A percentile compares a stretch with the other conserved stretches of the same genome.
Conservation (phyloP, 37 sponge, comb jelly and placozoan species). For the Beroe forskalii region DNA sequence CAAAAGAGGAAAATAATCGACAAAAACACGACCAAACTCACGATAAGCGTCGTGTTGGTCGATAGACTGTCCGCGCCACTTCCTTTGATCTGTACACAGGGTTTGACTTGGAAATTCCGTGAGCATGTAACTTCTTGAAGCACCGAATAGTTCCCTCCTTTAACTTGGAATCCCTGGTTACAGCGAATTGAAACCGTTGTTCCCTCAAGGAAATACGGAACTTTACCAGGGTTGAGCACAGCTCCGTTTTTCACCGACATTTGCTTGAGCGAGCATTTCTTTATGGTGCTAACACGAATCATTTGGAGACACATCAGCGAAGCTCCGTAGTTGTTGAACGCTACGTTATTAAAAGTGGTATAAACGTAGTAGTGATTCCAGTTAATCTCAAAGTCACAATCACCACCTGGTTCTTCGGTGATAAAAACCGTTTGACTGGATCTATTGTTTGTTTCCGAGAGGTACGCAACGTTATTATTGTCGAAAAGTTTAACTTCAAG, state of each 20-base stretch:
- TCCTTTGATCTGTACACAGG: background rate
- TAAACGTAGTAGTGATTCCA: background rate
- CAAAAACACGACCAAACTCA: background rate
- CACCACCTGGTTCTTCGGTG: too few species aligned
- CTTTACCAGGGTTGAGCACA: background rate
- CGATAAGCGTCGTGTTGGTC: background rate
- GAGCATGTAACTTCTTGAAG: background rate
- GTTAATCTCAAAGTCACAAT: background rate
- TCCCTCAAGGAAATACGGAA: background rate
- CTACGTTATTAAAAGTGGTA: background rate
- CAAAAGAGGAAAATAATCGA: background rate
- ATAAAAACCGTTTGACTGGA: too few species aligned
- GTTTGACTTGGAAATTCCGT: background rate
- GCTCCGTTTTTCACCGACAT: background rate
- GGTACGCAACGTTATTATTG: too few species aligned
- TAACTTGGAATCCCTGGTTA: background rate
- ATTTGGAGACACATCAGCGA: background rate
- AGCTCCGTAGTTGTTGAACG: background rate
- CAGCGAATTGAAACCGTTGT: background rate
- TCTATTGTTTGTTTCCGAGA: too few species aligned
- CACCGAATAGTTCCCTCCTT: background rate
- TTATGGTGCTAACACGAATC: background rate
- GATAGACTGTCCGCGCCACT: background rate
- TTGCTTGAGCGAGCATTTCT: background rate
- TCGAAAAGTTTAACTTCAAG: too few species aligned